phyloP scores from a whole-genome alignment of 2,888 invertebrate species.

The Dyspetes luteomarginatus region DNA sequence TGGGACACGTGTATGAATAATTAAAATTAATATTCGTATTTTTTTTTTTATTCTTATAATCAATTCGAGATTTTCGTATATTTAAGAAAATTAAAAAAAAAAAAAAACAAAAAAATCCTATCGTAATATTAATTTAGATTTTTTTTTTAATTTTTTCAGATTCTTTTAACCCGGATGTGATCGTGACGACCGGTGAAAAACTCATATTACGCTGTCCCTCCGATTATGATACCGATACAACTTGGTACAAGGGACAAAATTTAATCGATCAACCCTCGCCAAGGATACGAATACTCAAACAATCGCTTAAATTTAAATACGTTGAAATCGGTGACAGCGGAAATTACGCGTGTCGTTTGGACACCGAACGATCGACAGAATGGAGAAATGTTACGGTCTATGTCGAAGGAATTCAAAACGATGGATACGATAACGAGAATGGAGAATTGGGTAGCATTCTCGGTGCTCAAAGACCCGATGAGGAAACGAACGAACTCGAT shows the following conservation, averaged over 20 bases:
- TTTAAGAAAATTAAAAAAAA: background rate
- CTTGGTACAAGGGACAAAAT: conserved; percentile 78
- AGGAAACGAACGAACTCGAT: conserved; percentile 81
- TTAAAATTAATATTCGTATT: background rate
- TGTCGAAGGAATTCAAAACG: conserved; percentile 75
- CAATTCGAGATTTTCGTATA: background rate
- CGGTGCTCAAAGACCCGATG: conserved; percentile 75
- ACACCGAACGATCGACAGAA: conserved; percentile 66
- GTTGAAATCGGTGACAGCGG: conserved; percentile 76
- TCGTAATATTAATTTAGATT: background rate
- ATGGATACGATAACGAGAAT: conserved; percentile 74
- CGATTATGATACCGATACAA: conserved; percentile 67
- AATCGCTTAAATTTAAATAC: conserved; percentile 75
- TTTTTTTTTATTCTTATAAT: background rate
- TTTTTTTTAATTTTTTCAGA: conserved; percentile 68
- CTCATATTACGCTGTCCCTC: conserved; percentile 76
- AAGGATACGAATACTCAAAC: conserved; percentile 74
- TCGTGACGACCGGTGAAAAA: conserved; percentile 74
- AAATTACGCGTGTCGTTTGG: conserved; percentile 75
- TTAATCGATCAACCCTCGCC: conserved; percentile 66
- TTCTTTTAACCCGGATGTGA: conserved; percentile 71
- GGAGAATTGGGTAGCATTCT: conserved; percentile 72
- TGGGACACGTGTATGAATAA: no score
- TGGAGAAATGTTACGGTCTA: conserved; percentile 77
- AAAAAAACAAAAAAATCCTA: background rate